Base-by-base conservation (phyloP, 2,113 vertebrate genomes). In the Cyphomyrus plagiostoma region DNA sequence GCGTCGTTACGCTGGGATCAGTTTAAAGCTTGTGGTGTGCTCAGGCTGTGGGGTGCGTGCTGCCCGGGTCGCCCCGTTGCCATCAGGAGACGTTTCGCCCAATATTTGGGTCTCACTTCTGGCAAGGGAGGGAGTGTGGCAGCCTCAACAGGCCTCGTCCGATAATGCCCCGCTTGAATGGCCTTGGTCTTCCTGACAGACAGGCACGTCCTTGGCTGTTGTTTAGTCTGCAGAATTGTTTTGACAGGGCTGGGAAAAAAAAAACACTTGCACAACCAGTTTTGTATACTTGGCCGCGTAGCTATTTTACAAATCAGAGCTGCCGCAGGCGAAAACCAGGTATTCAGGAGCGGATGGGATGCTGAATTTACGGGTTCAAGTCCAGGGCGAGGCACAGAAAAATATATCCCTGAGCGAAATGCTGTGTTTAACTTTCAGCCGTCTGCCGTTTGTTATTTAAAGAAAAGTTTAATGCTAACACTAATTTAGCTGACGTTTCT, bases 171-270 rank as follows among this genome's bases (percentile, higher is more conserved):
- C 80, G 58, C 21, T 35, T 58, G 86, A 62, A 56, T 48, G 30
- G 89, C 88, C 89, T 92, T 89, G 89, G 91, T 93, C 90, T 70
- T 85, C 92, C 91, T 89, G 50, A 87, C 87, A 90, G 86, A 91
- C 89, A 23, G 89, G 80, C 11, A 39, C 42, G 58, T 91, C 49
- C 52, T 91, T 74, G 88, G 85, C 48, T 42, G 62, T 53, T 94
- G 95, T 95, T 95, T 94, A 94, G 94, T 95, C 94, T 96, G 92
- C 35, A n/a, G 83, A 62, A 17, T 74, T 95, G 92, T 95, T 95
- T 94, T 95, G 94, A 95, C 94, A 95, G 90, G 58, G 26, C 26
- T 50, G 90, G 90, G 92, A 77, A 39, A 74, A 77, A 42, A 80
- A 80, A 92, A 94, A 93, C 90, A 89, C 45, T 93, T 91, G 0